Conservation (phyloP, 2,113 vertebrate genomes). For the Urocynchramus pylzowi region DNA sequence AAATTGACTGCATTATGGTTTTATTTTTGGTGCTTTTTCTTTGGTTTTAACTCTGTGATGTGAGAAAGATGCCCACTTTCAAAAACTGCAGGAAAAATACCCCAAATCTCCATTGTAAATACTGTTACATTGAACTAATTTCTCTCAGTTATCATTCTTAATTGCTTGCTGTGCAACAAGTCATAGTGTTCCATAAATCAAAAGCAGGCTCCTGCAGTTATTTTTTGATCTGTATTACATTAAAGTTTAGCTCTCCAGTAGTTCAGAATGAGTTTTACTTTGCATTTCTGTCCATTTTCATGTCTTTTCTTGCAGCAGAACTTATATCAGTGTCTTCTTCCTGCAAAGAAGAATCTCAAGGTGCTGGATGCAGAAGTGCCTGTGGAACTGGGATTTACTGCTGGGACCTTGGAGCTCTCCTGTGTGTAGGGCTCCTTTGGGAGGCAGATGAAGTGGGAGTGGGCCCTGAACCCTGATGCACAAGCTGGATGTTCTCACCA, state of each 20-base stretch:
- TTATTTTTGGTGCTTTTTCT: too few relatives aligned
- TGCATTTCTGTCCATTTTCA: conserved; percentile 1
- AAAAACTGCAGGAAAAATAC: background rate
- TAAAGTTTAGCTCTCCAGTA: conserved; percentile 6
- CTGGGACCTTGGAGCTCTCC: background rate
- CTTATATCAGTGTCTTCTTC: background rate
- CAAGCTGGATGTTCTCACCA: background rate
- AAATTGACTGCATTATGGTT: background rate
- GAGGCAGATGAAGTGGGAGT: background rate
- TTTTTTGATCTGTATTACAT: background rate
- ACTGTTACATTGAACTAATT: background rate
- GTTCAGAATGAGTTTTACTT: background rate
- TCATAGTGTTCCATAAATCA: background rate
- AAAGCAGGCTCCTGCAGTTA: background rate
- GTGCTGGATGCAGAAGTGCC: conserved; percentile 5
- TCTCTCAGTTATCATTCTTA: background rate
- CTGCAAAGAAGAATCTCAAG: background rate
- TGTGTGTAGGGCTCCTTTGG: background rate
- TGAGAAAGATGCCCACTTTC: background rate
- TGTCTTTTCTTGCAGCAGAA: conserved; percentile 11
- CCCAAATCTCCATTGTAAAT: background rate
- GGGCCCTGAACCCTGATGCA: background rate
- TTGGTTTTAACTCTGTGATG: background rate
- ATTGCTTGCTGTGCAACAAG: background rate
- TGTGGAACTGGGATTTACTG: background rate